Conservation (phyloP, 2,888 invertebrate species). For the Epinotia bilunana region DNA sequence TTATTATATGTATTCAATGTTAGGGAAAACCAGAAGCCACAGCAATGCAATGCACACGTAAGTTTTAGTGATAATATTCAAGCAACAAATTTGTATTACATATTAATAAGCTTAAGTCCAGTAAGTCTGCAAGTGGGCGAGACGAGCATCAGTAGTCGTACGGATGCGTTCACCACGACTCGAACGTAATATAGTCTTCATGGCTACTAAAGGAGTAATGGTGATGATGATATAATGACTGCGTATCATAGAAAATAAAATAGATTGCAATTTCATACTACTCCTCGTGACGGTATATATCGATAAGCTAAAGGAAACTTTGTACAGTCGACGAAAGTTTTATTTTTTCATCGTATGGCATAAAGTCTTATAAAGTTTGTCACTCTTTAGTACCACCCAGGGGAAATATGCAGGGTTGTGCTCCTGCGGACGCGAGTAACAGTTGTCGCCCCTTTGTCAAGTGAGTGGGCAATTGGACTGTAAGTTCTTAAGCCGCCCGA, state of each 20-base stretch:
- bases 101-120: constrained; percentile 15
- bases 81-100: not conserved
- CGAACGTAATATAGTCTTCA: constrained; percentile 6
- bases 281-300: not conserved
- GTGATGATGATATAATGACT: constrained; percentile 6
- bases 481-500: too few species aligned
- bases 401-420: too few species aligned
- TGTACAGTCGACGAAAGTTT: too few species aligned
- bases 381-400: too few species aligned
- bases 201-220: not conserved
- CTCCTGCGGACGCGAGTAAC: too few species aligned
- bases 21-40: constrained; percentile 16
- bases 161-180: not conserved
- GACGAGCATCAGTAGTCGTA: constrained; percentile 12
- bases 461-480: too few species aligned
- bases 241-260: not conserved
- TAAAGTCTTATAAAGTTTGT: too few species aligned
- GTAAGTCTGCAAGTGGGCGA: constrained; percentile 25
- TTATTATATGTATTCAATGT: constrained; percentile 10
- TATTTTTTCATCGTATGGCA: too few species aligned
- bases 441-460: too few species aligned
- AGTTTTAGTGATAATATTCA: constrained; percentile 7
- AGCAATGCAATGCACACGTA: not conserved
- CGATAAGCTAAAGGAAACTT: too few species aligned
- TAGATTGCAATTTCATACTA: not conserved